Conservation (phyloP, 2,888 invertebrate species). For the Epiblema foenella region DNA sequence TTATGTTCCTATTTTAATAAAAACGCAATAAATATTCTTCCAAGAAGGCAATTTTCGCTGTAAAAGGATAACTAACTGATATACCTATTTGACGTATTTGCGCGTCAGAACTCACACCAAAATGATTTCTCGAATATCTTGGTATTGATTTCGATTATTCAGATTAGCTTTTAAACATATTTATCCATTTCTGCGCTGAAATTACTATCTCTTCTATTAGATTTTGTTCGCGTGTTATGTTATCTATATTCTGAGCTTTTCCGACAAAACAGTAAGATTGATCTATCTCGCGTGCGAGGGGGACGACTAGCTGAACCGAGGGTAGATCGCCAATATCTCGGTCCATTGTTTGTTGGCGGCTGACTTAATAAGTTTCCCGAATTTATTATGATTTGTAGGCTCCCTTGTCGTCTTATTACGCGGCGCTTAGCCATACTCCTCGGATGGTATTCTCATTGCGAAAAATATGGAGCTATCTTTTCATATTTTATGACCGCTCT, state of each 20-base stretch:
- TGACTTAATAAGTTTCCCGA: slow-evolving; percentile 82
- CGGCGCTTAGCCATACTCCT: slow-evolving; percentile 68
- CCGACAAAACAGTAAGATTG: slow-evolving; percentile 76
- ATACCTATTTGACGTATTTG: too few relatives aligned
- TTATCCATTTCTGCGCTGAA: neutral
- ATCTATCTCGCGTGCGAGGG: slow-evolving; percentile 68
- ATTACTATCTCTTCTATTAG: slow-evolving; percentile 52
- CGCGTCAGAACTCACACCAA: too few relatives aligned
- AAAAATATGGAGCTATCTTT: slow-evolving; percentile 54
- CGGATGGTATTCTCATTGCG: slow-evolving; percentile 56
- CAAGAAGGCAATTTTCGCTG: too few relatives aligned
- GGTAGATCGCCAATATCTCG: slow-evolving; percentile 82
- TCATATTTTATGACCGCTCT: slow-evolving; percentile 54
- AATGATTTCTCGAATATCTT: neutral
- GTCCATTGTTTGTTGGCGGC: slow-evolving; percentile 82
- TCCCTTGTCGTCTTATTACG: slow-evolving; percentile 78
- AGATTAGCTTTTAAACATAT: neutral
- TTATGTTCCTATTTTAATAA: too few relatives aligned
- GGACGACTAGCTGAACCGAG: slow-evolving; percentile 72
- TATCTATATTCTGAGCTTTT: slow-evolving; percentile 76
- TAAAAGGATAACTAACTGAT: too few relatives aligned
- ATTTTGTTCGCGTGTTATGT: slow-evolving; percentile 68
- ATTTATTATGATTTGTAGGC: slow-evolving; percentile 83
- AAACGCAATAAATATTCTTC: too few relatives aligned
- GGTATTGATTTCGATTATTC: neutral